phyloP scores from a whole-genome alignment of 2,113 vertebrate genomes.

The Muntiacus muntjak region DNA sequence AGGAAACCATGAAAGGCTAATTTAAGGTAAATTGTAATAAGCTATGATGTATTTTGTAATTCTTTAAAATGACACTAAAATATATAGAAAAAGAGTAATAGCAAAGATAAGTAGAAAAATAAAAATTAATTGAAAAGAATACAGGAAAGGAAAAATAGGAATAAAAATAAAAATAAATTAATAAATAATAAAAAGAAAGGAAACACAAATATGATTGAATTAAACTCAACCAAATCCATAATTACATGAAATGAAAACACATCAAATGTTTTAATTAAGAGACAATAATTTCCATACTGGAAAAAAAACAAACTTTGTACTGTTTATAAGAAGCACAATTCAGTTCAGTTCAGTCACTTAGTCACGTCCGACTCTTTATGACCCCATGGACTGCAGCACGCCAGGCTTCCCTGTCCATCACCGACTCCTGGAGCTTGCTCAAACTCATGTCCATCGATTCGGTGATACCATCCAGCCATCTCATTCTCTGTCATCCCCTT shows the following conservation, averaged over 20 bases:
- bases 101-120: background rate
- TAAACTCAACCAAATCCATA: background rate
- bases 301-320: background rate
- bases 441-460: background rate
- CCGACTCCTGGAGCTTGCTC: background rate
- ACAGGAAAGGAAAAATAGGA: background rate
- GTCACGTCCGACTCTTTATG: accelerated
- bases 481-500: background rate
- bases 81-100: background rate
- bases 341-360: background rate
- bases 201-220: background rate
- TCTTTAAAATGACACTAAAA: background rate
- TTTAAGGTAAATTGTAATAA: background rate
- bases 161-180: background rate
- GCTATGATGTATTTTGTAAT: background rate
- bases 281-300: background rate
- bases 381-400: background rate
- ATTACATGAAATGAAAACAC: background rate
- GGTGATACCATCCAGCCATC: background rate
- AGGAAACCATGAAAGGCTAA: no score
- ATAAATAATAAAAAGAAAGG: background rate
- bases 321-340: background rate
- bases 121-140: background rate
- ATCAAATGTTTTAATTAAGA: background rate
- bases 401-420: background rate